phyloP scores from a whole-genome alignment of 1,140 invertebrate genomes.

The Mizuhopecten yessoensis region DNA sequence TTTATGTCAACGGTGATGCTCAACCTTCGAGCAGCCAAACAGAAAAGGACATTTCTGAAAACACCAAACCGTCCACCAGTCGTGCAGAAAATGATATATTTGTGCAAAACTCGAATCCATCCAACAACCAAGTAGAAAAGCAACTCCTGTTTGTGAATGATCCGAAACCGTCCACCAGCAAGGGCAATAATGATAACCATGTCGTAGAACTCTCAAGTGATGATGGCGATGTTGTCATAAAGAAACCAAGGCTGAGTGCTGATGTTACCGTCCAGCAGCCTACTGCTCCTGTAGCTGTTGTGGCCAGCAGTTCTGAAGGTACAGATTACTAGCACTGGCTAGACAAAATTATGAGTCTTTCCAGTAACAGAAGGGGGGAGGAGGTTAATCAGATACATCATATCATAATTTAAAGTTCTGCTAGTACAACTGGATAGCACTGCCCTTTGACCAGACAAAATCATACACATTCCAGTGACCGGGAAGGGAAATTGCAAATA shows the following conservation, averaged over 20 bases:
- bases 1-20: not conserved
- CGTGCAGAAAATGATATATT: not conserved
- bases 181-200: not conserved
- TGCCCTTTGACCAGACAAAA: too few species aligned
- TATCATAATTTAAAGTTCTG: too few species aligned
- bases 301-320: conserved; percentile 50
- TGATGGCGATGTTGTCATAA: conserved; percentile 42
- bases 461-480: too few species aligned
- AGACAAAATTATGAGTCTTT: too few species aligned
- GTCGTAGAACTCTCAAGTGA: conserved; percentile 8
- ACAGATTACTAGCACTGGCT: not conserved
- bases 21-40: not conserved
- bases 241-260: not conserved
- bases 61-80: not conserved
- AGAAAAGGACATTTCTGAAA: not conserved
- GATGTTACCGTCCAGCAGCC: not conserved
- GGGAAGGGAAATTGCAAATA: too few species aligned
- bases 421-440: too few species aligned
- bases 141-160: not conserved
- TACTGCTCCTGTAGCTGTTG: not conserved
- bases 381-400: too few species aligned
- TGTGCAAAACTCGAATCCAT: not conserved
- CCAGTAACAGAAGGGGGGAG: too few species aligned
- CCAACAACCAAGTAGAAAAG: not conserved
- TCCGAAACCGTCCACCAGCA: not conserved